Evolutionary conservation across 2,797 vertebrate species (phyloP), one percentile per base, ranked within the genome.

Genomic region (Pseudomugil tenellus): DNA sequence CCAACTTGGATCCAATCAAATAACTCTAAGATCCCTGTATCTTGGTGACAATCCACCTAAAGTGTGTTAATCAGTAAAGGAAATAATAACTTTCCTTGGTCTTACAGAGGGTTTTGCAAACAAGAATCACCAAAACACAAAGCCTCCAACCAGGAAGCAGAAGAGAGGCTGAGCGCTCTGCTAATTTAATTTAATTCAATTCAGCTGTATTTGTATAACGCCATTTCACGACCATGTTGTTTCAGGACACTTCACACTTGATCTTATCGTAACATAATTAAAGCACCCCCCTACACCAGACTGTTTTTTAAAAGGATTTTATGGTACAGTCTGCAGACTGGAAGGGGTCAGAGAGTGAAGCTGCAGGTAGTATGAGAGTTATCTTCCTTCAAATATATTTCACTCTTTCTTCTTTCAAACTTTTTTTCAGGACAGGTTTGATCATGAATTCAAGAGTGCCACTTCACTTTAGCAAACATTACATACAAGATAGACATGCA

Each of bases 401-500:
- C 14, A 41, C 6, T 41, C 4, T 19, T 41, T 39, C 37, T 17
- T 17, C 39, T 19, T 41, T 19, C 17, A 41, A 13, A 19, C 6
- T 25, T 23, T 3, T 21, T 34, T 79, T 55, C 71, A 74, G 65
- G 62, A 67, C 62, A 71, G 41, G 16, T 74, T 60, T 75, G 62
- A 10, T 19, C 55, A 71, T 58, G 63, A 64, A 49, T 1, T 56
- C 56, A 53, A n/a, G 23, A 35, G 51, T 37, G 62, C 39, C 65
- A 31, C 52, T 63, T 58, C 21, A 31, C 0, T 46, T 63, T 43
- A 53, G 3, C 41, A 21, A 37, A 65, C 51, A 65, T 48, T n/a
- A 57, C 54, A 48, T 1, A 21, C 17, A 34, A 43, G 2, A 58
- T 41, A 32, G 56, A 41, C n/a, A 51, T 53, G 14, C 14, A 21